phyloP scores from a whole-genome alignment of 2,113 vertebrate genomes.

The Martes martes region DNA sequence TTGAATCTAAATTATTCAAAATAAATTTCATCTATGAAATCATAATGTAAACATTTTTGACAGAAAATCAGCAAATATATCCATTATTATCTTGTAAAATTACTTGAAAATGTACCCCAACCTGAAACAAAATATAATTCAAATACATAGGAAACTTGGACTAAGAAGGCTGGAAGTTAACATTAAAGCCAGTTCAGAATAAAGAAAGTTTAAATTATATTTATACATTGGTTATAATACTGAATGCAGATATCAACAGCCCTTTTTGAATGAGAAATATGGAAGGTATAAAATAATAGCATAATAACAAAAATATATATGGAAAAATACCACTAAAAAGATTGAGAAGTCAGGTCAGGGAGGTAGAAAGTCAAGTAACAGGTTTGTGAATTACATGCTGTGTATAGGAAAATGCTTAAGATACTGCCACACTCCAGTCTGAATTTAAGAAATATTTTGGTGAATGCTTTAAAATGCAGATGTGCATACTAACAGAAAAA shows the following conservation, averaged over 20 bases:
- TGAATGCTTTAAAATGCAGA: neutral
- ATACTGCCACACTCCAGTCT: neutral
- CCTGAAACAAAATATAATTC: neutral
- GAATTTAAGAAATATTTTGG: neutral
- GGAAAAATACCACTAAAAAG: neutral
- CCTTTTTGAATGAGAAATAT: neutral
- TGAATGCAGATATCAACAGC: neutral
- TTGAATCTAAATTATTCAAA: neutral
- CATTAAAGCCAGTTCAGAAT: neutral
- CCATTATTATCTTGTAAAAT: neutral
- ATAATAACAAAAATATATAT: neutral
- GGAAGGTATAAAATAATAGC: neutral
- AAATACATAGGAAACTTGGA: neutral
- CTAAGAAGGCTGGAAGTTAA: neutral
- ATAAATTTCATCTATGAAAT: neutral
- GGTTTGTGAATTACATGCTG: neutral
- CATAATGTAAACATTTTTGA: neutral
- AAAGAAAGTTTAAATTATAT: neutral
- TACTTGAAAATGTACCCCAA: neutral
- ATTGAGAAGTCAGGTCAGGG: neutral
- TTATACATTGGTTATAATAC: neutral
- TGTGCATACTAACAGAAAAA: neutral
- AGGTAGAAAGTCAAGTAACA: neutral
- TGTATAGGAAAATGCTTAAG: neutral
- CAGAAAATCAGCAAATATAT: neutral